Conservation (phyloP, 2,888 invertebrate species). For the Quadroppia sp. region DNA sequence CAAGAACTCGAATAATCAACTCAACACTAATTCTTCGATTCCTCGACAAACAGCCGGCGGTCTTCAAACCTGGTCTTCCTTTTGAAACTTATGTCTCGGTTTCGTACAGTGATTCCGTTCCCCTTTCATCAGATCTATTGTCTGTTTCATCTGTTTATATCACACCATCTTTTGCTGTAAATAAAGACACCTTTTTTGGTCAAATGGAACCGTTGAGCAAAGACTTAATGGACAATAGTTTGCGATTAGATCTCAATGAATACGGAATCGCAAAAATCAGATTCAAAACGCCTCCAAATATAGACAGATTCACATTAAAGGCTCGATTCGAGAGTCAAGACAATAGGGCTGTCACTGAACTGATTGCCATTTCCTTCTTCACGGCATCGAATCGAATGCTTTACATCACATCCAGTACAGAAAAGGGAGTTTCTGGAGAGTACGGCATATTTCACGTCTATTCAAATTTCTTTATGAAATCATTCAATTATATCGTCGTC, state of each 20-base stretch:
- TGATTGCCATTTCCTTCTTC: conserved; percentile 50
- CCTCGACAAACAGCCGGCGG: conserved; percentile 46
- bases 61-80: conserved; percentile 49
- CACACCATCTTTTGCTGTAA: conserved; percentile 21
- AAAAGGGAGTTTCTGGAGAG: conserved; percentile 54
- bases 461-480: conserved; percentile 56
- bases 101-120: conserved; percentile 51
- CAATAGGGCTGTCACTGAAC: conserved; percentile 46
- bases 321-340: conserved; percentile 47
- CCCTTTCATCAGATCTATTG: conserved; percentile 50
- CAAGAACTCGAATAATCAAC: conserved; percentile 46
- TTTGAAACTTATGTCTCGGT: conserved; percentile 49
- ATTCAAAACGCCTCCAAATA: conserved; percentile 2
- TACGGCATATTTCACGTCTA: conserved; percentile 59
- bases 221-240: not conserved
- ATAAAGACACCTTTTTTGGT: conserved; percentile 1
- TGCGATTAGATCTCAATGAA: not conserved
- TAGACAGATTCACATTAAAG: conserved; percentile 34
- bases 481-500: conserved; percentile 57
- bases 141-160: conserved; percentile 40
- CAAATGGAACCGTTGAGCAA: not conserved
- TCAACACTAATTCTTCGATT: conserved; percentile 46
- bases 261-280: not conserved
- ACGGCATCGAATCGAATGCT: conserved; percentile 55
- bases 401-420: conserved; percentile 56